Base-by-base conservation (phyloP, 2,113 vertebrate species). In the Gallinago jamesoni region DNA sequence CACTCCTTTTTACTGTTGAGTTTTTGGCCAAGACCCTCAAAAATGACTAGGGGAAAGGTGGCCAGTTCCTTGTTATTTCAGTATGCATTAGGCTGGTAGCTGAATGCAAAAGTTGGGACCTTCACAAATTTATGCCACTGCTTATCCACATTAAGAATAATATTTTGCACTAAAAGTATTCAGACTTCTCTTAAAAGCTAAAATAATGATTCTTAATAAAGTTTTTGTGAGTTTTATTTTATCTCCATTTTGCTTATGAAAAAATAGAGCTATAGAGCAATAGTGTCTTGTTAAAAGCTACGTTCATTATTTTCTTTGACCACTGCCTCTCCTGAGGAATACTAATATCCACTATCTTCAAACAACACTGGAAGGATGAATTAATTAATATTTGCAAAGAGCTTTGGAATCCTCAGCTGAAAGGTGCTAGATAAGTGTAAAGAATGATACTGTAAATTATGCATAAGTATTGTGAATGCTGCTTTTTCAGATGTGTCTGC, bases 401-500 rank as follows among this genome's bases (percentile, higher is more conserved):
- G 24, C 77, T 96, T 92, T 94, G 55, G 78, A 94, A 89, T 95
- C 43, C 67, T 82, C 69, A 89, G 48, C 92, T 93, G 92, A 94
- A 94, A 95, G 91, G 84, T 94, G 57, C 77, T 82, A 95, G 74
- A 89, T 91, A 94, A 96, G 14, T 92, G 87, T 94, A 89, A 91
- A 94, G 89, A 96, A 96, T 87, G 82, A 91, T 41, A 69, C 74
- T 89, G 57, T 97, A 96, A 96, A 97, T 96, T 96, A 96, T 97
- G 69, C 62, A 94, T 95, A 95, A 90, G 78, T 91, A 87, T 89
- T 94, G 91, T 84, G 94, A 90, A 93, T 87, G 78, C 57, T 69
- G 75, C 50, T 93, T 89, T 94, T 94, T 96, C 70, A 94, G 90
- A 96, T 73, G 77, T 95, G 87, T 93, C 92, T 97, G 70, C 89